Percentiles rank a stretch among this genome's conserved stretches.
phyloP scores from a whole-genome alignment of 64 coral and sea anemone genomes.

The Dendronephthya gigantea region DNA sequence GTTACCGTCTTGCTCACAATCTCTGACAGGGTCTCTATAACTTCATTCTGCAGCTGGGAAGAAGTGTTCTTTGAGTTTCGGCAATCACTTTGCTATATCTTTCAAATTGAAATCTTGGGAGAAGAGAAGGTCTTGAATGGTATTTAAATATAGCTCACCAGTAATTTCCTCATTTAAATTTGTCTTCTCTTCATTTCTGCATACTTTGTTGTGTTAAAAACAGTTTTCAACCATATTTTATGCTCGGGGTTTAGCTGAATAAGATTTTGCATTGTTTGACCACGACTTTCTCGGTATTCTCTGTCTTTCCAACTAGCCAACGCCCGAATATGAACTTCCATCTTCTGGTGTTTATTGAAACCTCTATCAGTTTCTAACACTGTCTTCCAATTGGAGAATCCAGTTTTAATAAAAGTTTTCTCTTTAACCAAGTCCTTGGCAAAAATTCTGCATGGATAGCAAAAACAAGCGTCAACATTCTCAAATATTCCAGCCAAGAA shows the following conservation, averaged over 20 bases:
- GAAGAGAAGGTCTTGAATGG: not conserved
- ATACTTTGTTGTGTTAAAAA: conserved; percentile 15
- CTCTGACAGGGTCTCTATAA: conserved; percentile 11
- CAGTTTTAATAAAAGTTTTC: not conserved
- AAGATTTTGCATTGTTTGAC: conserved; percentile 2
- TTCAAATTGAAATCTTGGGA: not conserved
- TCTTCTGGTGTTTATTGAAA: conserved; percentile 9
- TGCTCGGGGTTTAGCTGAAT: not conserved
- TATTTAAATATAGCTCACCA: not conserved
- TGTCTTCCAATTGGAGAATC: not conserved
- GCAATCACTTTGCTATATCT: not conserved
- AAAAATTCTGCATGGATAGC: conserved; percentile 16
- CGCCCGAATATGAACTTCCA: not conserved
- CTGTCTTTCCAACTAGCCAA: not conserved
- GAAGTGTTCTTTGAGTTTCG: not conserved
- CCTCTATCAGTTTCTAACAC: not conserved
- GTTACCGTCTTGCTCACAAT: not conserved
- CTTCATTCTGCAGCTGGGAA: not conserved
- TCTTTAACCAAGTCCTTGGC: not conserved
- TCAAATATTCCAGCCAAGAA: conserved; percentile 17
- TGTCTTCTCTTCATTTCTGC: not conserved
- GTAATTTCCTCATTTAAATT: not conserved
- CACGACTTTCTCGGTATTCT: not conserved
- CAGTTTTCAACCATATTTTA: conserved; percentile 22
- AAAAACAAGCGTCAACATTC: not conserved